These are phyloP conservation scores for Seladonia tumulorum DNA, from an alignment of 2,888 invertebrate species.

Conservation along the genomic window DNA sequence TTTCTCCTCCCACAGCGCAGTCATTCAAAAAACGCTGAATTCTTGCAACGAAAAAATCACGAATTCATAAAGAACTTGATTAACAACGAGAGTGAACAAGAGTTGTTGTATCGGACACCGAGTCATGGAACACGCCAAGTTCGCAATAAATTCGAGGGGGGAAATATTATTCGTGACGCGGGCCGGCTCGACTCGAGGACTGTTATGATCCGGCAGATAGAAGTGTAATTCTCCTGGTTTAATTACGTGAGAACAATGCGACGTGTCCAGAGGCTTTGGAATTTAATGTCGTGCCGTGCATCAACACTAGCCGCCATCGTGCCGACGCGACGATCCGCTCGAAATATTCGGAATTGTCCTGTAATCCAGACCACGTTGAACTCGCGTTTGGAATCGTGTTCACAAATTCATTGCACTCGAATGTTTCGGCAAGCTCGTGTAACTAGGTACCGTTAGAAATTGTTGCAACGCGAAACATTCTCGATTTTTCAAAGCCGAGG, in stretches of 20 bases:
- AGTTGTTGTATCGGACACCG: neutral
- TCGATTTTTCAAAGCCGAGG: neutral
- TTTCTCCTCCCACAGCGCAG: neutral
- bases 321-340: neutral
- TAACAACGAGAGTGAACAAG: neutral
- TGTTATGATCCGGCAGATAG: slow-evolving; percentile 15
- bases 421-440: neutral
- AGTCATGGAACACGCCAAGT: slow-evolving; percentile 10
- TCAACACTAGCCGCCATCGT: neutral
- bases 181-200: neutral
- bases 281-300: slow-evolving; percentile 38
- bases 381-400: neutral
- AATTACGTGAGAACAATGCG: slow-evolving; percentile 46
- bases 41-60: neutral
- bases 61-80: neutral
- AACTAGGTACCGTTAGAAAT: neutral
- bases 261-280: slow-evolving; percentile 25
- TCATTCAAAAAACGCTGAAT: neutral
- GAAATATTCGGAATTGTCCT: neutral
- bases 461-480: neutral
- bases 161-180: slow-evolving; percentile 14
- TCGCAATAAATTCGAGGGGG: neutral
- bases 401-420: neutral
- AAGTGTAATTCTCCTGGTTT: slow-evolving; percentile 38
- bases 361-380: slow-evolving; percentile 3